These are phyloP conservation scores for Diabrotica virgifera DNA, from an alignment of 1,140 invertebrate species.

Conservation along the genomic window DNA sequence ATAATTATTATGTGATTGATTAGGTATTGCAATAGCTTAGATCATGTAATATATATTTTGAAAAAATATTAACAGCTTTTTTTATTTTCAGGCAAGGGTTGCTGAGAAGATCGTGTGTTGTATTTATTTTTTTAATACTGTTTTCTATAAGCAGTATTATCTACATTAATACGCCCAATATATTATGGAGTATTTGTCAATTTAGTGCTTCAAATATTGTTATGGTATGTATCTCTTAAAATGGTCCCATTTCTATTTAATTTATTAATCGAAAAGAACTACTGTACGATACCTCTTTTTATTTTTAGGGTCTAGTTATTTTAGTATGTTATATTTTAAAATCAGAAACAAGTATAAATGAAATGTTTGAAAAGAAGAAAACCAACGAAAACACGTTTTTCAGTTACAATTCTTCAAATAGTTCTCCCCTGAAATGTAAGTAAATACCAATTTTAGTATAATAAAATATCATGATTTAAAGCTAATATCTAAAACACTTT, in stretches of 20 bases:
- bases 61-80: neutral
- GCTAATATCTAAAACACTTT: too few species aligned
- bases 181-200: conserved; percentile 36
- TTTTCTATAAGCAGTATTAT: conserved; percentile 36
- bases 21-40: too few species aligned
- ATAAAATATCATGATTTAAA: too few species aligned
- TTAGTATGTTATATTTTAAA: conserved; percentile 35
- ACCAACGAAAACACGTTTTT: conserved; percentile 27
- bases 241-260: too few species aligned
- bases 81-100: conserved; percentile 32
- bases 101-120: conserved; percentile 30
- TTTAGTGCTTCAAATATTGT: conserved; percentile 32
- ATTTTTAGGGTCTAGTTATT: conserved; percentile 31
- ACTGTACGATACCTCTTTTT: neutral
- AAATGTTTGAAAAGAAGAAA: conserved; percentile 25
- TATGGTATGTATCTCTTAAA: conserved; percentile 40
- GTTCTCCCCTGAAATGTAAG: conserved; percentile 35
- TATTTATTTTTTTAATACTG: conserved; percentile 30
- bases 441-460: neutral
- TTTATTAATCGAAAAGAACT: too few species aligned
- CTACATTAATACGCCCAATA: conserved; percentile 38
- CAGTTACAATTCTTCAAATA: conserved; percentile 26
- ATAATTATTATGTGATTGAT: too few species aligned
- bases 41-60: too few species aligned
- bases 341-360: conserved; percentile 30